phyloP scores from a whole-genome alignment of 2,113 vertebrate species.

The Colaptes auratus region DNA sequence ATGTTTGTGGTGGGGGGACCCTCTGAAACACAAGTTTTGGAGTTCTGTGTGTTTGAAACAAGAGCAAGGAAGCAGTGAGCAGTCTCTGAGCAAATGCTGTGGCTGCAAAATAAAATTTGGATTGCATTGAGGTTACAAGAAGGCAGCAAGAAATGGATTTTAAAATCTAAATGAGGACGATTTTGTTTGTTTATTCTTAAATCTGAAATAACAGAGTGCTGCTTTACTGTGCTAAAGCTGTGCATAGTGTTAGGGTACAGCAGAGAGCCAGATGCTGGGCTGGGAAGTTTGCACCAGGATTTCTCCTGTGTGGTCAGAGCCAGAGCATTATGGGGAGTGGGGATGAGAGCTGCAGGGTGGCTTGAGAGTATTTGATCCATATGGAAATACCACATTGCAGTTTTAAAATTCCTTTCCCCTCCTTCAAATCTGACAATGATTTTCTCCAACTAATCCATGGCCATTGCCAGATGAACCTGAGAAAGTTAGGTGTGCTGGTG shows the following conservation, averaged over 20 bases:
- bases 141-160: neutral
- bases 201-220: neutral
- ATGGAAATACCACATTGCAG: slow-evolving; percentile 23
- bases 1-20: neutral
- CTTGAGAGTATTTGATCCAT: neutral
- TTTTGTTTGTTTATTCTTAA: neutral
- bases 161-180: neutral
- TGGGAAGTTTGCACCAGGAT: neutral
- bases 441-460: neutral
- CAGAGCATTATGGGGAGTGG: neutral
- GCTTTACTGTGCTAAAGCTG: neutral
- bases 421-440: neutral
- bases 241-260: neutral
- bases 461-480: neutral
- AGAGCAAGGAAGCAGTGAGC: neutral
- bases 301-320: neutral
- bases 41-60: neutral
- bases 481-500: neutral
- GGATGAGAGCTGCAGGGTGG: neutral
- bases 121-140: neutral
- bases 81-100: neutral
- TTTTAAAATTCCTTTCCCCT: slow-evolving; percentile 31
- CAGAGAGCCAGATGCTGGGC: neutral
- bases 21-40: neutral
- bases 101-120: neutral